Evolutionary conservation across 2,888 invertebrate species (phyloP).

Genomic region (Synanthedon andrenaeformis): DNA sequence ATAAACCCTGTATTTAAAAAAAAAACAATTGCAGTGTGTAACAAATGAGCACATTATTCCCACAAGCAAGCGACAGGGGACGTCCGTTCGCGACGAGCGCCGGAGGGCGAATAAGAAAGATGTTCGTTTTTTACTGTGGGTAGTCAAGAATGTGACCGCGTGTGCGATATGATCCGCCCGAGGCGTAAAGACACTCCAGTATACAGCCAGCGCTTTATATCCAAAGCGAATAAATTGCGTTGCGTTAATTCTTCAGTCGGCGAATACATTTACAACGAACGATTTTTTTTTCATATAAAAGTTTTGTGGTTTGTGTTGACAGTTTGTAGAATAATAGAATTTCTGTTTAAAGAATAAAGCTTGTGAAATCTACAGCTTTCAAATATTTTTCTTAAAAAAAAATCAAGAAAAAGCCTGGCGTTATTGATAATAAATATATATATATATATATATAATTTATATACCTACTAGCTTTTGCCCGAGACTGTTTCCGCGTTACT

Average conservation of each 20-base stretch:
- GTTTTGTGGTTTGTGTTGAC: too few relatives aligned
- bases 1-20: background rate
- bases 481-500: too few relatives aligned
- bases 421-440: too few relatives aligned
- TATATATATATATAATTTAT: too few relatives aligned
- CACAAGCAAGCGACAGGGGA: slow-evolving; percentile 40
- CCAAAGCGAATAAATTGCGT: slow-evolving; percentile 11
- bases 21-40: slow-evolving; percentile 21
- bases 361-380: too few relatives aligned
- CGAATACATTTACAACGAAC: too few relatives aligned
- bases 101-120: slow-evolving; percentile 33
- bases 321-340: too few relatives aligned
- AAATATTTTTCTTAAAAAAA: too few relatives aligned
- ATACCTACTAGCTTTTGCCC: too few relatives aligned
- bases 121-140: slow-evolving; percentile 34
- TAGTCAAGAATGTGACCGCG: slow-evolving; percentile 54
- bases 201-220: slow-evolving; percentile 11
- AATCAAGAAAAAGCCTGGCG: too few relatives aligned
- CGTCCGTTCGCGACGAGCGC: slow-evolving; percentile 37
- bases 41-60: slow-evolving; percentile 31
- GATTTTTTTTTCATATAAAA: too few relatives aligned
- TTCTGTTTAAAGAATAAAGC: too few relatives aligned
- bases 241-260: background rate
- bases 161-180: slow-evolving; percentile 50
- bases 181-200: slow-evolving; percentile 31